Conservation (phyloP, 35 echinoderm and acorn worm species). For the Lytechinus variegatus region DNA sequence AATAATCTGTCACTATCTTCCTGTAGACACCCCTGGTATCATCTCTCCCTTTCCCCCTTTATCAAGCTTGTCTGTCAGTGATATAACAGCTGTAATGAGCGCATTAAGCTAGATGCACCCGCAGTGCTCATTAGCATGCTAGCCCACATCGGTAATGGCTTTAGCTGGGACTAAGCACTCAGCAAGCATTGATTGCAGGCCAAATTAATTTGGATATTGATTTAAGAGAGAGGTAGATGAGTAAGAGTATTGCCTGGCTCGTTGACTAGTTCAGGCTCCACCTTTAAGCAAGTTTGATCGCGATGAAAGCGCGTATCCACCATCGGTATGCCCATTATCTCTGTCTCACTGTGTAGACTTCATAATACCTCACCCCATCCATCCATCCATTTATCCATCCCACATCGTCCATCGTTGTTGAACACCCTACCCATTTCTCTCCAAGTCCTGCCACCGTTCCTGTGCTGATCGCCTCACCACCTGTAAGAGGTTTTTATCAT, state of each 20-base stretch:
- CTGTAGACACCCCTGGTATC: neutral
- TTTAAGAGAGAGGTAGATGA: conserved; percentile 35
- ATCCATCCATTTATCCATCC: neutral
- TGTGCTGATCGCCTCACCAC: neutral
- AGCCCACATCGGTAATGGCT: conserved; percentile 44
- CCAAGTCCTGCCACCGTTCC: neutral
- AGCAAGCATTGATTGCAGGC: conserved; percentile 50
- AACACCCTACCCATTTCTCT: neutral
- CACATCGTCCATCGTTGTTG: neutral
- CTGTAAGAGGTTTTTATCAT: neutral
- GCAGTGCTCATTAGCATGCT: conserved; percentile 50
- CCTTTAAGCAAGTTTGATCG: neutral
- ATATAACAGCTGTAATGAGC: conserved; percentile 38
- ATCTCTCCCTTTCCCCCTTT: neutral
- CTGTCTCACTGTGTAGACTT: neutral
- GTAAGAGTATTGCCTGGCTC: neutral
- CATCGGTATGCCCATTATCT: neutral
- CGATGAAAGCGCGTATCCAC: neutral
- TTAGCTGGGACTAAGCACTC: conserved; percentile 52
- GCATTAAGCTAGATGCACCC: conserved; percentile 2
- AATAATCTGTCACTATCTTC: neutral
- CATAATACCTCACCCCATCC: neutral
- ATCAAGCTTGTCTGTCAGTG: neutral
- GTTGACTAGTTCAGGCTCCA: neutral
- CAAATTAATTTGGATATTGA: conserved; percentile 58